Base-by-base conservation (phyloP, 2,113 vertebrate genomes). In the Phoxinus phoxinus region DNA sequence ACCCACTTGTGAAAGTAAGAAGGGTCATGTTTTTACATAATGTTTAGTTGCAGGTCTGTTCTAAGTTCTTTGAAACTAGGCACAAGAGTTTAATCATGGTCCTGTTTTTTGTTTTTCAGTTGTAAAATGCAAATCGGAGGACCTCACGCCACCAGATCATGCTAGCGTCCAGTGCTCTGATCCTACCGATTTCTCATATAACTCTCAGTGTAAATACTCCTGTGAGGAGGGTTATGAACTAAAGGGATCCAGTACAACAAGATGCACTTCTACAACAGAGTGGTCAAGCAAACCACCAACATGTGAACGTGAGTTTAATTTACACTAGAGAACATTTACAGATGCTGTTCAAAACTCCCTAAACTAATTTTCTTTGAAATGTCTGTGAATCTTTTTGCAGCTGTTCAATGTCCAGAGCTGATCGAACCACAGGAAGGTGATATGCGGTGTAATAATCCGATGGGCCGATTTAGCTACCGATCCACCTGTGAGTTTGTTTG, bases 161-260 rank as follows among this genome's bases (percentile, higher is more conserved):
- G 94, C 91, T 69, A 81, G 11, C 3, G 81, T 95, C 35, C 78
- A 4, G 3, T 97, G 96, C 58, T 89, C 86, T 53, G 92, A 91
- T 0, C 9, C 67, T 5, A 6, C 91, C 7, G 92, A 90, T 0
- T 95, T 95, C 75, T 59, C 90, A 46, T 95, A 92, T 12, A 32
- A 88, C 15, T 93, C 96, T 0, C 73, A 15, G 0, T 97, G 96
- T 48, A 35, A 89, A 32, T 96, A 96, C 86, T 89, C 10, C 32
- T 97, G 96, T 37, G 67, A 90, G 0, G 88, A 94, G 17, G 97
- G 96, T 85, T 95, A 94, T 32, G 0, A 74, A 17, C 87, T 95
- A 30, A 94, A 5, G 1, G 90, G 87, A 23, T 37, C 93, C 3
- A 17, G 65, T 37, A 27, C 88, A 6, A 88, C 92, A 3, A 90